A percentile compares a stretch with the other conserved stretches of the same genome.
These are phyloP conservation scores for Pipistrellus kuhlii DNA, from an alignment of 2,797 vertebrate genomes.

Conservation along the genomic window DNA sequence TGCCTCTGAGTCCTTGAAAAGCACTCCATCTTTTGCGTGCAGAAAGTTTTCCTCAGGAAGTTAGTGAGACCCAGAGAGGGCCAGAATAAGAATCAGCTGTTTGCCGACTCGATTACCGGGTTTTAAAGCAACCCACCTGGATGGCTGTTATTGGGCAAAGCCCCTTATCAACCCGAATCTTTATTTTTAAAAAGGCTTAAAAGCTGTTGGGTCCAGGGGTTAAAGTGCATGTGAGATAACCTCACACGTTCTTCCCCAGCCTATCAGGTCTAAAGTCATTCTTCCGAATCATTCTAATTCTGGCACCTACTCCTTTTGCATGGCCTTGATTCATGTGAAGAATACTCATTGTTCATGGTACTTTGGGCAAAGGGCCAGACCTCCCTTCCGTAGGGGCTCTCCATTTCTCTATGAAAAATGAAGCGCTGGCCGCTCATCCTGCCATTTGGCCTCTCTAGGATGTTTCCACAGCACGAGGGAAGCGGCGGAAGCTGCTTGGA, in stretches of 20 bases:
- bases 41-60: slow-evolving; percentile 54
- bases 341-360: not conserved
- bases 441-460: not conserved
- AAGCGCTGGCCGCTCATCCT: slow-evolving; percentile 6
- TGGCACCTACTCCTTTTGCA: slow-evolving; percentile 2
- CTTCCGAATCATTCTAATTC: not conserved
- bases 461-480: not conserved
- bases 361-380: slow-evolving; percentile 56
- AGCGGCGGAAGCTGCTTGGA: not conserved
- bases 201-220: not conserved
- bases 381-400: slow-evolving; percentile 35
- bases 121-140: slow-evolving; percentile 28
- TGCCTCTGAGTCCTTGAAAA: not conserved
- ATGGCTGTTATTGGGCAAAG: not conserved
- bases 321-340: slow-evolving; percentile 27
- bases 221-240: not conserved
- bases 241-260: not conserved
- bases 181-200: slow-evolving; percentile 45
- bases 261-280: not conserved
- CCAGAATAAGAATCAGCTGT: not conserved
- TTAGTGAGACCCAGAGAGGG: slow-evolving; percentile 69
- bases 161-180: not conserved
- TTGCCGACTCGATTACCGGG: slow-evolving; percentile 27
- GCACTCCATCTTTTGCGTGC: not conserved
- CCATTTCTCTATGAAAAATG: slow-evolving; percentile 53